Evolutionary conservation across 2,888 invertebrate species (phyloP), one percentile per base, ranked within the genome.

Genomic region (Stenurella melanura): DNA sequence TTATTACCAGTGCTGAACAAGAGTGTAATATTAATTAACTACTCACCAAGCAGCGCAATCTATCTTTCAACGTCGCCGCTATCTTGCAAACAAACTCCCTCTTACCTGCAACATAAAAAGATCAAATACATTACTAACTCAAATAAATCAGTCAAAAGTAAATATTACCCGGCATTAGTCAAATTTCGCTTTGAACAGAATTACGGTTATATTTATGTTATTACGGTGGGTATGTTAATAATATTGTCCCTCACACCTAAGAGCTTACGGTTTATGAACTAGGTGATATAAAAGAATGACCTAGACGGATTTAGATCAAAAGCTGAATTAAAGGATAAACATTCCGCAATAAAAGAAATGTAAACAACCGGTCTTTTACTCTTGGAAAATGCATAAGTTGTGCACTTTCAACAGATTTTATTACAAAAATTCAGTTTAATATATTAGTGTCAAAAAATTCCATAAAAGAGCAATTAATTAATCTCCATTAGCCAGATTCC

Each of bases 11-110:
- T 84, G 84, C 82, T 83, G 84, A 85, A 87, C 86, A 87, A 86
- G 86, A 85, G 85, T 84, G 85, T 83, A 85, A 86, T 87, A 88
- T 88, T 88, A 88, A 88, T 88, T 87, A 87, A 87, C 80, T 83
- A 86, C 87, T 88, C 88, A 86, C 86, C 87, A 81, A 78, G 77
- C 67, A 72, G 74, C 79, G 81, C 81, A 81, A 87, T 88, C 84
- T 87, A 83, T 88, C 88, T 86, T 82, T 87, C 86, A 81, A 68
- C 84, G 78, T 61, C 74, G 74, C 70, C 67, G 68, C 75, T 71
- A 63, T 76, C 50, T 73, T 74, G 66, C 81, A 75, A 81, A 79
- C 74, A 66, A 67, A 70, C 80, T 75, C 79, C 76, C 77, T 78
- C 86, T 87, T 87, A 88, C 88, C 88, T 88, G 87, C 76, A 86